Base-by-base conservation (phyloP, 1,140 invertebrate genomes). In the Ylistrum balloti region DNA sequence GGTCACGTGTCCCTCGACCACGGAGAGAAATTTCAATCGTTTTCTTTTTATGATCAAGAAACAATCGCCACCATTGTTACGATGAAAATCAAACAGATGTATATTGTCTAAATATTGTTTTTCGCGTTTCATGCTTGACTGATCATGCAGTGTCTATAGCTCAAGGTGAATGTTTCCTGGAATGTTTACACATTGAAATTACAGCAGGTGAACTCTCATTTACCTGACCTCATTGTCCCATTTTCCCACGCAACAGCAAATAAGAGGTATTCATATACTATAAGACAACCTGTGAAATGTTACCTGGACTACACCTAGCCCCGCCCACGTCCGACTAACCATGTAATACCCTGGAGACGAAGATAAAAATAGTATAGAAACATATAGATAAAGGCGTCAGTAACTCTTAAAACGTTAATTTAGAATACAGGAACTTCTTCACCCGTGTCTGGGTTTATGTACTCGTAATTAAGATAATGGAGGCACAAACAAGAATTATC, bases 201-300 rank as follows among this genome's bases (percentile, higher is more conserved):
- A 28, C 56, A 74, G n/a, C 56, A 74, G 56, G n/a, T 74, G 56
- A 74, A 74, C 56, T 74, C 28, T 74, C 9, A 74, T 28, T 28
- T 74, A 28, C 56, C 56, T 74, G n/a, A 28, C 5, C 22, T 7
- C 56, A n/a, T 74, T 74, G 35, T 13, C 35, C 35, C 13, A 5
- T 38, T 38, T 38, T 38, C 45, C 56, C 56, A 74, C 56, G 56
- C 56, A 74, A 74, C 56, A 28, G 56, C n/a, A 74, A 74, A 74
- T 74, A 74, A 74, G 1, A 74, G 56, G 56, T 74, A 74, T 74
- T 74, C 56, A 74, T n/a, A 74, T n/a, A 11, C 3, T 56, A 56
- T 20, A n/a, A 74, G n/a, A 22, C 22, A 28, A 74, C 56, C 22
- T 28, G 22, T 28, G 56, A 74, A 74, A 74, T 28, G 56, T 28